Evolutionary conservation across 2,113 vertebrate genomes (phyloP).

Genomic region (Misgurnus anguillicaudatus): DNA sequence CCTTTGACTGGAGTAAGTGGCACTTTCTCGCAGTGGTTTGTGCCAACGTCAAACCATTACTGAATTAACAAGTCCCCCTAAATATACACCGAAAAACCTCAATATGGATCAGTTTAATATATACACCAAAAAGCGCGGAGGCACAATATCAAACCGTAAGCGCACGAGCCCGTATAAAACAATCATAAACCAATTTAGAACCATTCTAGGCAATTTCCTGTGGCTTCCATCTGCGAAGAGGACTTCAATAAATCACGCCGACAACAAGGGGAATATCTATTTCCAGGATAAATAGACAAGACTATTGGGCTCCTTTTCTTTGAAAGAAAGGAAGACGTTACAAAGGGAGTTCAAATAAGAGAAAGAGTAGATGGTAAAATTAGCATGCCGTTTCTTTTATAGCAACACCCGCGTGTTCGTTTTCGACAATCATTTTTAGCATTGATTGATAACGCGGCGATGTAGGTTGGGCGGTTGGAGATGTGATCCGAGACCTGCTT

Average conservation of each 20-base stretch:
- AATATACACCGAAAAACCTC: conserved; percentile 70
- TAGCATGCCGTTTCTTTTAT: neutral
- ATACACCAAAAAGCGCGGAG: conserved; percentile 72
- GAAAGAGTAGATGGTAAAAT: conserved; percentile 44
- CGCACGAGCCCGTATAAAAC: conserved; percentile 72
- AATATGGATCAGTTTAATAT: conserved; percentile 80
- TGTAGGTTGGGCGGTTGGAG: neutral
- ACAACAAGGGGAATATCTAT: conserved; percentile 80
- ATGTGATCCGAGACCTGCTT: conserved; percentile 2
- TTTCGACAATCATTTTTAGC: neutral
- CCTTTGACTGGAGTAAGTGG: neutral
- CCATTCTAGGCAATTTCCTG: conserved; percentile 83
- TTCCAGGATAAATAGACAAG: conserved; percentile 73
- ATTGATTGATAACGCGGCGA: conserved; percentile 6
- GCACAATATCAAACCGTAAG: conserved; percentile 76
- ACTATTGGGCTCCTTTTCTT: conserved; percentile 69
- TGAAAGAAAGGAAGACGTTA: conserved; percentile 58
- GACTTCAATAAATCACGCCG: conserved; percentile 82
- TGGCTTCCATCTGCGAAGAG: conserved; percentile 76
- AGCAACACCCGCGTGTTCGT: neutral
- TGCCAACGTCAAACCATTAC: conserved; percentile 16
- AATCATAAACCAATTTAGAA: conserved; percentile 84
- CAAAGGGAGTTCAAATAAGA: conserved; percentile 65
- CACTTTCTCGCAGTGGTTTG: neutral
- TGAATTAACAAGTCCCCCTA: conserved; percentile 71